Base-by-base conservation (phyloP, 2,113 vertebrate species). In the Steatornis caripensis region DNA sequence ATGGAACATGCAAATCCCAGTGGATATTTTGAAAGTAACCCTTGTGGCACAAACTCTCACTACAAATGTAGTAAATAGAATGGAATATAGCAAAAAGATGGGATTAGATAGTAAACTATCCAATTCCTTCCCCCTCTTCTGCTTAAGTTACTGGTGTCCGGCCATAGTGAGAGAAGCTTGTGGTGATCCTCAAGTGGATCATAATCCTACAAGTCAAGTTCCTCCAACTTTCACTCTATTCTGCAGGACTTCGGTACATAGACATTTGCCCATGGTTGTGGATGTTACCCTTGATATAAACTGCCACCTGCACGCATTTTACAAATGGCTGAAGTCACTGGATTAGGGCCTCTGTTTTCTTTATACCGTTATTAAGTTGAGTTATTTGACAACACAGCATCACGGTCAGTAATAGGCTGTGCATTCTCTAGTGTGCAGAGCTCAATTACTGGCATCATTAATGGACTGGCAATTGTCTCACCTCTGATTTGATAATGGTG, bases 1-100 rank as follows among this genome's bases (percentile, higher is more conserved):
- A 0, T 39, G 26, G 9, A 87, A 58, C 13, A 41, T 0, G 0
- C 3, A 90, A 58, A 64, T 45, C 21, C 18, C 74, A 54, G 10
- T 22, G 32, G 9, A 27, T 64, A 45, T 22, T 9, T 84, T 21
- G 18, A 53, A 58, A 68, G 29, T 48, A 39, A 23, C 10, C 5
- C 14, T 45, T 49, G 21, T 64, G 21, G 11, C 12, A 61, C 30
- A 61, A 78, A 21, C 6, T 74, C 15, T 51, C 22, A 20, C 7
- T 57, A 26, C 3, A 76, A 61, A 71, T 45, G 22, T 12, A 80
- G 8, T 15, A 65, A 36, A 46, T 3, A 23, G 19, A 84, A 39
- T 20, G 21, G 5, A 66, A 70, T 43, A 39, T 2, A 55, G 8
- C 5, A 43, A 84, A 84, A 48, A 61, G 5, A 13, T 23, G 13